Base-by-base conservation (phyloP, 2,888 invertebrate species). In the Allophyes oxyacanthae region DNA sequence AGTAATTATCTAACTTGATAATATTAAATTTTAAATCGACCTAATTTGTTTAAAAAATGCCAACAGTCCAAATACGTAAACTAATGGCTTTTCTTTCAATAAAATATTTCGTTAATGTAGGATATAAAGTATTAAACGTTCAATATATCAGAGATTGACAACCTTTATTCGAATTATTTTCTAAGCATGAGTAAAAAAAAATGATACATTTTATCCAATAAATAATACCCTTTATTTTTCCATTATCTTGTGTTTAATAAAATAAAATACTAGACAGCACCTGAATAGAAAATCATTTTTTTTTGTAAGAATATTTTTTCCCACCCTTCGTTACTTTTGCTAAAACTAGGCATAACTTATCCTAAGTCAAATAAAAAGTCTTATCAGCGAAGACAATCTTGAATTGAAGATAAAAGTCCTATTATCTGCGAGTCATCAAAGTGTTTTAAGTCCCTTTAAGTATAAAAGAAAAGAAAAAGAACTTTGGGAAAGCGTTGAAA, bases 341-440 rank as follows among this genome's bases (percentile, higher is more conserved):
- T n/a, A 36, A 32, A 68, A 48, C 52, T 67, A 42, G 34, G 37
- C 32, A 38, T 42, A 37, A 52, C 48, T 67, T 46, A 45, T 53
- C 10, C 11, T 36, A 32, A 15, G 5, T 38, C 25, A 34, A 33
- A 53, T 33, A 56, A 59, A 59, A 50, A 54, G 45, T 58, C 49
- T 36, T 56, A 1, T 28, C 3, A 20, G 7, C 13, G 20, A 32
- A 52, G 38, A 49, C 42, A 58, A 58, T 48, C 43, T 46, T 15
- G 48, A 50, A 61, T 64, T 58, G 59, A 45, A 57, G 56, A 64
- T 60, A 63, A 72, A 71, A 64, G 25, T 67, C 25, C 25, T 44
- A 52, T 72, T 62, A 56, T 59, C 58, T 45, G 26, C 15, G 38
- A 52, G 52, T 58, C 64, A 71, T 71, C 69, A 68, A 65, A 64